Conservation (phyloP, 1,140 invertebrate species). For the Drosophila pandora region DNA sequence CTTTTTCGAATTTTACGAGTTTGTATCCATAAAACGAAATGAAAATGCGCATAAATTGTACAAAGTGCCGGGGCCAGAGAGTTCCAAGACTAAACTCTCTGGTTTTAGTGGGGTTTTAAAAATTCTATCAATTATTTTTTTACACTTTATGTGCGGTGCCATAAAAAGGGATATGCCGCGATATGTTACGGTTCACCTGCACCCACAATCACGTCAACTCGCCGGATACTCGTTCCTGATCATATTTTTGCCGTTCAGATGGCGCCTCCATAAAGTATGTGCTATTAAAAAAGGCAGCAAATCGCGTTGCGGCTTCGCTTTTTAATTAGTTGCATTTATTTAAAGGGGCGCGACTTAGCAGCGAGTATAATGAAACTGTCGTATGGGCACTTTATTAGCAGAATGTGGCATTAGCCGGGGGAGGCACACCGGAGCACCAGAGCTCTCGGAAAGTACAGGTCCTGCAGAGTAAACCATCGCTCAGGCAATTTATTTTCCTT, state of each 20-base stretch:
- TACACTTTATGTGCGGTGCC: constrained; percentile 54
- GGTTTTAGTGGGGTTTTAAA: constrained; percentile 64
- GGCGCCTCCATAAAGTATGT: constrained; percentile 47
- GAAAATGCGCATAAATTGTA: constrained; percentile 79
- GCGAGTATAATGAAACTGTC: constrained; percentile 69
- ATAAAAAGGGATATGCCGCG: constrained; percentile 50
- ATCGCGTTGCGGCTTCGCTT: constrained; percentile 36
- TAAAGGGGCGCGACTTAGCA: constrained; percentile 35
- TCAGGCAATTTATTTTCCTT: constrained; percentile 53
- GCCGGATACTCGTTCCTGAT: constrained; percentile 20
- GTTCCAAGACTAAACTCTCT: constrained; percentile 26
- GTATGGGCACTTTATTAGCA: constrained; percentile 73
- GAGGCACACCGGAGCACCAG: not conserved
- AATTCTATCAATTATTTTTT: constrained; percentile 80
- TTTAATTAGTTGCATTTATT: constrained; percentile 60
- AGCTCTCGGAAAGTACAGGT: not conserved
- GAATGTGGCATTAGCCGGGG: constrained; percentile 50
- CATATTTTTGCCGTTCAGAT: constrained; percentile 16
- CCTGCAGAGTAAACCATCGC: constrained; percentile 30
- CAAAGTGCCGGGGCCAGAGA: constrained; percentile 26
- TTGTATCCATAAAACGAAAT: constrained; percentile 74
- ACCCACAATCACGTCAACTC: constrained; percentile 14
- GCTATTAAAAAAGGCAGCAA: constrained; percentile 32
- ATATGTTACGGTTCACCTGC: constrained; percentile 38
- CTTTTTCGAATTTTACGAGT: constrained; percentile 75